Evolutionary conservation across 2,797 vertebrate genomes (phyloP).

Genomic region (Etheostoma nigrum): DNA sequence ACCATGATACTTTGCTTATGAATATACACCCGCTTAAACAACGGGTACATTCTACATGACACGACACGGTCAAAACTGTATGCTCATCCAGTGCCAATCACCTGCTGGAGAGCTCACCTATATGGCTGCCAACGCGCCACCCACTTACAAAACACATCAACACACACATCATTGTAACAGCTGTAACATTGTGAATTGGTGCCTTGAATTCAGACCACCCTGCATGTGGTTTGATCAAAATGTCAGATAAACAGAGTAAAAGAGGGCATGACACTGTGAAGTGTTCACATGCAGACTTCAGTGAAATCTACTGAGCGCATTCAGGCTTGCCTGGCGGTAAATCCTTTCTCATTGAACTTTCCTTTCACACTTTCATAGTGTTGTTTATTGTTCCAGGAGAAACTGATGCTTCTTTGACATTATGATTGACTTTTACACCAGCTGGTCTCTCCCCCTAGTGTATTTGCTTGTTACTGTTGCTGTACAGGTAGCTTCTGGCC

Average conservation of each 20-base stretch:
- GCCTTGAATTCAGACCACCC: neutral
- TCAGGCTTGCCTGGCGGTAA: neutral
- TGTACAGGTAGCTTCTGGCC: neutral
- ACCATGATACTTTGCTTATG: too few species aligned
- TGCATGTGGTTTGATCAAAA: neutral
- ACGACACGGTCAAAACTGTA: too few species aligned
- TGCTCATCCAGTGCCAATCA: too few species aligned
- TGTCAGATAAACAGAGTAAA: neutral
- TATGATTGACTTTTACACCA: neutral
- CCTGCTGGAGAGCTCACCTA: too few species aligned
- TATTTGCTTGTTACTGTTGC: neutral
- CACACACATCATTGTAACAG: too few species aligned
- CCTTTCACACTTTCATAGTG: neutral
- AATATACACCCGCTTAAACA: too few species aligned
- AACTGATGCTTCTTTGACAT: neutral
- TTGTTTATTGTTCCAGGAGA: neutral
- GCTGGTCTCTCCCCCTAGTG: neutral
- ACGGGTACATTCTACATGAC: too few species aligned
- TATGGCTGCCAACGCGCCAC: too few species aligned
- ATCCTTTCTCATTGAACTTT: neutral
- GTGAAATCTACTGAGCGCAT: neutral
- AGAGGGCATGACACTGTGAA: neutral
- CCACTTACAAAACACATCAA: too few species aligned
- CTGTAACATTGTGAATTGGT: neutral
- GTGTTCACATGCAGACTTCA: neutral